These are phyloP conservation scores for Silurus glanis DNA, from an alignment of 2,113 vertebrate species.

Conservation along the genomic window DNA sequence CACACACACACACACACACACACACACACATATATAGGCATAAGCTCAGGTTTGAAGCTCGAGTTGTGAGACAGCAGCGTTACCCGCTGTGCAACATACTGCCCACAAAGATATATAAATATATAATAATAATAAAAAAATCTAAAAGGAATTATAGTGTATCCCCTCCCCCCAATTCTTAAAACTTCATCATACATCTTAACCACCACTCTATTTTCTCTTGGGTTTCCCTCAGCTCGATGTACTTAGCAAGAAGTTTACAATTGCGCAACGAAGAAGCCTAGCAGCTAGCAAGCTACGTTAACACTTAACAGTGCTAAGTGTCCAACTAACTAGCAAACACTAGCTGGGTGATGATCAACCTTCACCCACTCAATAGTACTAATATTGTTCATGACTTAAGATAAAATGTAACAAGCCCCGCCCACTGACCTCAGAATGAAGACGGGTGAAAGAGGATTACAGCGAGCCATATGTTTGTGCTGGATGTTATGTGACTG, in stretches of 20 bases:
- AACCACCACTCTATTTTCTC: not conserved
- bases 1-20: slow-evolving; percentile 27
- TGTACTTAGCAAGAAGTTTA: not conserved
- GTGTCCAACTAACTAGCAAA: not conserved
- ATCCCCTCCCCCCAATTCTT: not conserved
- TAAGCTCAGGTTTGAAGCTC: slow-evolving; percentile 33
- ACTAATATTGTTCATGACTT: not conserved
- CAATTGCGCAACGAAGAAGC: not conserved
- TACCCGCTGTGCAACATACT: too few species aligned
- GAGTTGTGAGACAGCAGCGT: not conserved
- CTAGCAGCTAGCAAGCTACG: too few species aligned
- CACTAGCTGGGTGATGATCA: not conserved
- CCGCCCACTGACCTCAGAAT: not conserved
- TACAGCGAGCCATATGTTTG: slow-evolving; percentile 71
- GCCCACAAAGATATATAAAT: not conserved
- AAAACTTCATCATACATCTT: not conserved
- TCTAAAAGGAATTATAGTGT: not conserved
- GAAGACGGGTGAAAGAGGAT: slow-evolving; percentile 70
- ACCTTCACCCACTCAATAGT: not conserved
- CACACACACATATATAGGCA: slow-evolving; percentile 43
- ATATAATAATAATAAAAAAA: not conserved
- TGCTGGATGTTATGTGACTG: slow-evolving; percentile 62
- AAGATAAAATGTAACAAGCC: not conserved
- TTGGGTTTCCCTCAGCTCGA: not conserved
- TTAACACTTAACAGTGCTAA: not conserved